Base-by-base conservation (phyloP, 2,888 invertebrate species). In the Ellobium chinense region DNA sequence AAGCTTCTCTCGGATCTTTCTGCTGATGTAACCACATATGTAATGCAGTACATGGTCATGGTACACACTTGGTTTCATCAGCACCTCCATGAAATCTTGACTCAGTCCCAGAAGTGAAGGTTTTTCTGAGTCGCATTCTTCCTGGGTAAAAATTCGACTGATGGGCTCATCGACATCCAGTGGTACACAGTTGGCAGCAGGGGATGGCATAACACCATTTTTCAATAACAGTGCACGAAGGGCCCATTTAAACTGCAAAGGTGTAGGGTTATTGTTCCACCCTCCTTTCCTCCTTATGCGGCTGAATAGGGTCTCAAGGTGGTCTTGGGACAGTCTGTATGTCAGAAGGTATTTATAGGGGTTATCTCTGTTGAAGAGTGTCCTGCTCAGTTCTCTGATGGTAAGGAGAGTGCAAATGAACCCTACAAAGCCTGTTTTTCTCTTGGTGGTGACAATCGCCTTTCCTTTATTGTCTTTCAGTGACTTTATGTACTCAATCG, bases 41-140 rank as follows among this genome's bases (percentile, higher is more conserved):
- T 63, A 75, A 56, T 75, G 63, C 29, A 75, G 27, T n/a, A 39
- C 75, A 63, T 75, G n/a, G 62, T 73, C 73, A 58, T 73, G 73
- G 27, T 58, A 73, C 34, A 58, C 60, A 21, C 37, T 62, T 36
- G 75, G 75, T 3, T 46, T 39, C 4, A 21, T 46, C 24, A 54
- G 34, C 7, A 75, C 14, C 63, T 37, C 34, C 4, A 29, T 29
- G 37, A 65, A 75, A 31, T 63, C 24, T 36, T 9, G 18, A 39
- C n/a, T 21, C 21, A 27, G 7, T 46, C 18, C 46, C 46, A 46
- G 46, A 46, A 18, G 7, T 12, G 46, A 46, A 46, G 46, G 9
- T 46, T 46, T 46, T 46, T 46, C 46, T 46, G 46, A 46, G 46
- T 46, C 46, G 18, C 9, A 46, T 46, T 54, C n/a, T 21, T 29